Conservation (phyloP, 1,140 invertebrate species). For the Triops cancriformis region DNA sequence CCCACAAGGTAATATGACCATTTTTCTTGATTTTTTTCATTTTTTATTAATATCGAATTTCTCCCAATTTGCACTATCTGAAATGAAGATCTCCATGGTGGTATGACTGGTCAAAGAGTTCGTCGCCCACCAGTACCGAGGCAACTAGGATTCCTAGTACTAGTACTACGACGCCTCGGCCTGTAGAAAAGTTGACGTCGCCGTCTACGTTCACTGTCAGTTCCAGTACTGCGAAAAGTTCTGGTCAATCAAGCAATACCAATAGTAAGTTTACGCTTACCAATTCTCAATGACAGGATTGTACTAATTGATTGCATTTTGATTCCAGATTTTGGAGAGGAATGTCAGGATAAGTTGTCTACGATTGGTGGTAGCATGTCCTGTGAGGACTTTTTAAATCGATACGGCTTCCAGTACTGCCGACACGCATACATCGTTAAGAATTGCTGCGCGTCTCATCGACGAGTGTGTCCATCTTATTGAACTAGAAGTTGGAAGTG, state of each 20-base stretch:
- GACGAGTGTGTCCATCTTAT: slow-evolving; percentile 30
- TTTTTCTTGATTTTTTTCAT: neutral
- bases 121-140: slow-evolving; percentile 20
- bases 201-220: neutral
- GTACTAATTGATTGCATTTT: no score
- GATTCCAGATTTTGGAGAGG: slow-evolving; percentile 29
- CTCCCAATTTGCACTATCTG: neutral
- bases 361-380: slow-evolving; percentile 41
- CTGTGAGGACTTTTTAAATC: slow-evolving; percentile 41
- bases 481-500: neutral
- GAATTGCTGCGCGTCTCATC: slow-evolving; percentile 43
- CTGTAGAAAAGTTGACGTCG: slow-evolving; percentile 12
- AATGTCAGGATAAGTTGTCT: slow-evolving; percentile 39
- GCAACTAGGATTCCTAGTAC: slow-evolving; percentile 27
- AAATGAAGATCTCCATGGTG: slow-evolving; percentile 24
- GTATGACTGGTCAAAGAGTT: slow-evolving; percentile 27
- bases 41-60: neutral
- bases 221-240: slow-evolving; percentile 15
- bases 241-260: slow-evolving; percentile 7
- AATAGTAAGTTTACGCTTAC: neutral
- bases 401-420: slow-evolving; percentile 43
- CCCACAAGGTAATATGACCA: slow-evolving; percentile 14
- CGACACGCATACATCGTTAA: slow-evolving; percentile 42
- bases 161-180: slow-evolving; percentile 23
- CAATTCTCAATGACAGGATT: no score